Evolutionary conservation across 2,797 vertebrate genomes (phyloP).

Genomic region (Hyperoplus lanceolatus): DNA sequence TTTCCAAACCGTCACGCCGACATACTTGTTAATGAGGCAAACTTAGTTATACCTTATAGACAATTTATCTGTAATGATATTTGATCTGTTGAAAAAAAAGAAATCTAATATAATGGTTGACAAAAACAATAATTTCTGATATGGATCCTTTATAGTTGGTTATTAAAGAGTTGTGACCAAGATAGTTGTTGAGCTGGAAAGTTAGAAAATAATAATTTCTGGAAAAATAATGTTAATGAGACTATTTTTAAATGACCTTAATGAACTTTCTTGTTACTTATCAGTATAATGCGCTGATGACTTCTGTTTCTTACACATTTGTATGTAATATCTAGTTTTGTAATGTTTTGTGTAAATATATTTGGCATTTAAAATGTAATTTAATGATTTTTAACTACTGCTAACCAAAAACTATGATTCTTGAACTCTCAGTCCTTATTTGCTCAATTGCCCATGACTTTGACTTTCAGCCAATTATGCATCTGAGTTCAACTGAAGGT

Average conservation of each 20-base stretch:
- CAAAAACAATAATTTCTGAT: not conserved
- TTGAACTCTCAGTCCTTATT: not conserved
- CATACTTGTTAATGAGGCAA: not conserved
- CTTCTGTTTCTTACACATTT: too few relatives aligned
- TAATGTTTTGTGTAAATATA: not conserved
- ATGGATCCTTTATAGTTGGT: not conserved
- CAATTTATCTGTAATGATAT: not conserved
- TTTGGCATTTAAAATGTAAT: not conserved
- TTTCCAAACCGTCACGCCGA: not conserved
- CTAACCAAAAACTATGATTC: too few relatives aligned
- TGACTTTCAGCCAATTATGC: not conserved
- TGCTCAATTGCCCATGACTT: not conserved
- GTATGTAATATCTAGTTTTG: too few relatives aligned
- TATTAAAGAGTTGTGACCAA: not conserved
- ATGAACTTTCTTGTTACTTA: not conserved
- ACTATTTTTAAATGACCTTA: not conserved
- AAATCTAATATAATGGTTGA: not conserved
- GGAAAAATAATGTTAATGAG: not conserved
- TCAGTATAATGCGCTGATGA: not conserved
- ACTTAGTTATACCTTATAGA: not conserved
- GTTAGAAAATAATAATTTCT: not conserved
- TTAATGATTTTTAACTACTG: too few relatives aligned
- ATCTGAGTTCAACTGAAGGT: not conserved
- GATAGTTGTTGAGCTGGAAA: too few relatives aligned
- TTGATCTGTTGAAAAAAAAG: not conserved